Evolutionary conservation across 2,113 vertebrate genomes (phyloP), one percentile per base, ranked within the genome.

Genomic region (Phyllostomus discolor): DNA sequence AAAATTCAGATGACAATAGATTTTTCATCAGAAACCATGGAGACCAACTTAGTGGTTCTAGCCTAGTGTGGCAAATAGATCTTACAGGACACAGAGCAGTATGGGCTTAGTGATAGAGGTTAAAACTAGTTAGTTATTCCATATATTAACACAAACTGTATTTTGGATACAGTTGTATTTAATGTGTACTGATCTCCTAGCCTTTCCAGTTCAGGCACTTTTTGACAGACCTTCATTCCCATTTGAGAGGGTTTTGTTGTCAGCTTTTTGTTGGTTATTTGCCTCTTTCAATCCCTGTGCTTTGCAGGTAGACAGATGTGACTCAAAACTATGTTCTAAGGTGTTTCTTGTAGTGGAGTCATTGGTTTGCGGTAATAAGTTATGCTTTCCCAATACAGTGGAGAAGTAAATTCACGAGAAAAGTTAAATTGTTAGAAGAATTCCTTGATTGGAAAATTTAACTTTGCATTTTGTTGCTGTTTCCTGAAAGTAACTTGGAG

Each of bases 381-480:
- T 75, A 59, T 24, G 12, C 57, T 73, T 89, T 78, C 43, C 93
- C 94, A 83, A 72, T 69, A 1, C 54, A 59, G 57, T 59, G 70
- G 52, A 67, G 57, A 4, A 26, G 57, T 82, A 50, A 8, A 85
- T 97, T 95, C 95, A 66, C 88, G 16, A 97, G 96, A 95, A 96
- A 69, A 87, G 73, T 95, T 96, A 67, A 90, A 93, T 95, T 94
- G 95, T 92, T 97, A 98, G 96, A 96, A 98, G 96, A 96, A 95
- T 94, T 87, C 95, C 91, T 94, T 85, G 92, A 85, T 82, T 50
- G 94, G 97, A 97, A 98, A 97, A 98, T 98, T 98, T 97, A 98
- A 98, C 97, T 97, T 57, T 96, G 97, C 96, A 10, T 98, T 98
- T 96, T 98, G 97, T 98, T 98, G 97, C 96, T 98, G 95, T 98